Percentiles rank a stretch among this genome's conserved stretches.
Evolutionary conservation across 2,888 invertebrate genomes (phyloP).

Genomic region (Acrobasis repandana): DNA sequence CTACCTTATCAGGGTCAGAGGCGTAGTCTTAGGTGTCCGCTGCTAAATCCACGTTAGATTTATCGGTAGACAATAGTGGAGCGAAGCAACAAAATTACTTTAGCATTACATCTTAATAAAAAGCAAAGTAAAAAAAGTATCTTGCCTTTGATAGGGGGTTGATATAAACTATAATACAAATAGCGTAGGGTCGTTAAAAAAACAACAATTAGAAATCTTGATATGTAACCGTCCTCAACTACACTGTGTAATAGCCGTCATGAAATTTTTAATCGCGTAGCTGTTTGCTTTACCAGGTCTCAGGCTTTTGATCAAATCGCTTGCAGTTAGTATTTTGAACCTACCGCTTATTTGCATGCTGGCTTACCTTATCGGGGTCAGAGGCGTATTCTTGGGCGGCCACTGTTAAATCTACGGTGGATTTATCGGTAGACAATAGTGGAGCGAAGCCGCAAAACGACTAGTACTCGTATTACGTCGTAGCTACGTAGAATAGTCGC

Average conservation of each 20-base stretch:
- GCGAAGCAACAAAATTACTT: constrained; percentile 30
- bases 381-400: constrained; percentile 41
- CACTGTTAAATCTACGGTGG: constrained; percentile 34
- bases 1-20: constrained; percentile 49
- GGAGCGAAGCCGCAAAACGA: constrained; percentile 32
- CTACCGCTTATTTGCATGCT: constrained; percentile 22
- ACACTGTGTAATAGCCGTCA: too few relatives aligned
- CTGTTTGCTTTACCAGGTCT: too few relatives aligned
- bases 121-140: too few relatives aligned
- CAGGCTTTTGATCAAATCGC: neutral
- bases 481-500: constrained; percentile 17
- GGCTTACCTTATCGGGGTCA: constrained; percentile 47
- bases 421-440: constrained; percentile 29
- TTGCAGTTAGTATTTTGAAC: constrained; percentile 19
- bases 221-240: too few relatives aligned
- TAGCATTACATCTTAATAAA: constrained; percentile 34
- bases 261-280: too few relatives aligned
- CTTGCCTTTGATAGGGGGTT: too few relatives aligned
- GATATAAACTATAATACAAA: too few relatives aligned
- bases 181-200: too few relatives aligned
- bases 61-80: constrained; percentile 31
- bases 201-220: too few relatives aligned
- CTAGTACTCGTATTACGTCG: constrained; percentile 33
- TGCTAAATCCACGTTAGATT: constrained; percentile 32
- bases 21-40: constrained; percentile 40